A percentile compares a stretch with the other conserved stretches of the same genome.
These are phyloP conservation scores for Oophaga sylvatica DNA, from an alignment of 2,797 vertebrate genomes.

Conservation along the genomic window DNA sequence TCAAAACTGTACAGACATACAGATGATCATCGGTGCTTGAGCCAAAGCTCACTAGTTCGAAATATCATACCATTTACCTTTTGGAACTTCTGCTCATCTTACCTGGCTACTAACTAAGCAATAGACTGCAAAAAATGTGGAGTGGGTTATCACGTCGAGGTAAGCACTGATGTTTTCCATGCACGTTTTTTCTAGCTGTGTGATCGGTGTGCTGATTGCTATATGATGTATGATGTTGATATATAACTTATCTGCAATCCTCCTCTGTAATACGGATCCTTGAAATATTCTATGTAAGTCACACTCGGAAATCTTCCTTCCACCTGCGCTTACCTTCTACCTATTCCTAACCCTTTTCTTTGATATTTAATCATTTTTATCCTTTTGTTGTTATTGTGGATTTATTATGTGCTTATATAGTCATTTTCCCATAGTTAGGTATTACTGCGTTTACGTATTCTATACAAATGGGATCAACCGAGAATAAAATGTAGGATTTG, in stretches of 20 bases:
- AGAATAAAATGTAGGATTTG: background rate
- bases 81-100: slow-evolving; percentile 78
- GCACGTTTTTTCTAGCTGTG: slow-evolving; percentile 7
- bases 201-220: background rate
- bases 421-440: background rate
- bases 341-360: background rate
- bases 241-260: slow-evolving; percentile 30
- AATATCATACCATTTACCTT: slow-evolving; percentile 70
- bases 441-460: background rate
- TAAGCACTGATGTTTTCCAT: slow-evolving; percentile 74
- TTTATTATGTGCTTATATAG: background rate
- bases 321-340: background rate
- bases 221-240: background rate
- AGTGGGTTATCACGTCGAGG: slow-evolving; percentile 83
- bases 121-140: slow-evolving; percentile 80
- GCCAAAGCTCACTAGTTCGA: slow-evolving; percentile 70
- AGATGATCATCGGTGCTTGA: slow-evolving; percentile 74
- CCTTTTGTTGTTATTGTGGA: background rate
- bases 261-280: background rate
- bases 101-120: slow-evolving; percentile 65
- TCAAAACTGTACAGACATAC: slow-evolving; percentile 74
- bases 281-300: background rate
- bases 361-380: background rate
- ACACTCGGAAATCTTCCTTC: background rate
- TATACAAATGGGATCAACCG: background rate